Evolutionary conservation across 2,797 vertebrate genomes (phyloP).

Genomic region (Amniataba percoides): DNA sequence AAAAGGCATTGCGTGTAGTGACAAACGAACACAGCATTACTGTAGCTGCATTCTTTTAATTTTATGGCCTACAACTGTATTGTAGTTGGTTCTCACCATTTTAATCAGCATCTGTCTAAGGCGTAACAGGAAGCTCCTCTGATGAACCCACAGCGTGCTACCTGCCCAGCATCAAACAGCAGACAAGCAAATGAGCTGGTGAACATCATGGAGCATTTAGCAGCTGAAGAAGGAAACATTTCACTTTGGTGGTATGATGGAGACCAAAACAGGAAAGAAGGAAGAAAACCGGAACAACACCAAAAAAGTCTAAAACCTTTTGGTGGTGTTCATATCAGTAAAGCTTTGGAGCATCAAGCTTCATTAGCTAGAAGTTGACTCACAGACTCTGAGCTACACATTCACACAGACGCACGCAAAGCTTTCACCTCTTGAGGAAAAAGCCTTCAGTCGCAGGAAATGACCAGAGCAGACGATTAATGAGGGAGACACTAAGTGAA

Average conservation of each 20-base stretch:
- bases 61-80: no score
- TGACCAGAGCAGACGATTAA: background rate
- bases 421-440: background rate
- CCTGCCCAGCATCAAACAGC: no score
- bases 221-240: no score
- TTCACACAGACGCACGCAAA: background rate
- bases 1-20: no score
- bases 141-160: no score
- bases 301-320: no score
- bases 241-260: no score
- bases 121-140: no score
- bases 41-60: no score
- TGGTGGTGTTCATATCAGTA: no score
- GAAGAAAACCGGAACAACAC: background rate
- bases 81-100: background rate
- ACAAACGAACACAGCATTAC: no score
- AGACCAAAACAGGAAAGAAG: background rate
- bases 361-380: background rate
- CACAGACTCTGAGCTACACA: background rate
- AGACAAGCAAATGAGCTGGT: background rate
- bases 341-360: background rate
- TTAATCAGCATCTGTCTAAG: background rate
- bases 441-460: slow-evolving; percentile 4
- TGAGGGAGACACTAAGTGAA: slow-evolving; percentile 62
- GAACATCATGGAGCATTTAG: background rate